phyloP scores from a whole-genome alignment of 2,113 vertebrate genomes.

The Epinephelus fuscoguttatus region DNA sequence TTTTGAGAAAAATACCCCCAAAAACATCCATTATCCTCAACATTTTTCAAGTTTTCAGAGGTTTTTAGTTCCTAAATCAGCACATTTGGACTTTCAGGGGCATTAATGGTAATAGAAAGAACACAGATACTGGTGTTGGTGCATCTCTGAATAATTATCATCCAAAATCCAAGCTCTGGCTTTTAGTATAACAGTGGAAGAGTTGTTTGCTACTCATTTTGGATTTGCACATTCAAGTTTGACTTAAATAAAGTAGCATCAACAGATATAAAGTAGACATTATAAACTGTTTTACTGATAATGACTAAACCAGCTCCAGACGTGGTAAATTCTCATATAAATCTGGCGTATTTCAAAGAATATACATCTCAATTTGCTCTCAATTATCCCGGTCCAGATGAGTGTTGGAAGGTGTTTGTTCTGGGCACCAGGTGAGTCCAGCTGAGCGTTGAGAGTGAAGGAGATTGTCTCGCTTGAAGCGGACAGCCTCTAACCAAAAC shows the following conservation, averaged over 20 bases:
- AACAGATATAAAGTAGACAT: neutral
- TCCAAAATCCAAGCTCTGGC: neutral
- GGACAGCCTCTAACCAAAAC: conserved; percentile 24
- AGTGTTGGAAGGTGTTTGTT: conserved; percentile 7
- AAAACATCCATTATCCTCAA: neutral
- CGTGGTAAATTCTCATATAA: neutral
- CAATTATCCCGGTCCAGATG: neutral
- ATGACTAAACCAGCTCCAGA: neutral
- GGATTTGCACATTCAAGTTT: neutral
- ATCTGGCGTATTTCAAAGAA: neutral
- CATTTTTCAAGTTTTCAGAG: neutral
- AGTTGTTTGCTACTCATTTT: neutral
- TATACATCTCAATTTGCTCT: neutral
- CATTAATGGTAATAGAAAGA: neutral
- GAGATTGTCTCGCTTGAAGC: conserved; percentile 11
- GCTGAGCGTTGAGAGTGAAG: conserved; percentile 1
- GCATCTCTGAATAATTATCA: neutral
- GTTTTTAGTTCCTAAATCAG: neutral
- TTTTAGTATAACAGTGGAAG: neutral
- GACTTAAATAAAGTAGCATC: neutral
- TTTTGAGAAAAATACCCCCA: neutral
- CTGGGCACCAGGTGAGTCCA: conserved; percentile 10
- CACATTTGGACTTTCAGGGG: neutral
- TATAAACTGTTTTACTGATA: neutral
- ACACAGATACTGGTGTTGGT: neutral